Base-by-base conservation (phyloP, 2,113 vertebrate genomes). In the Pelobates fuscus region DNA sequence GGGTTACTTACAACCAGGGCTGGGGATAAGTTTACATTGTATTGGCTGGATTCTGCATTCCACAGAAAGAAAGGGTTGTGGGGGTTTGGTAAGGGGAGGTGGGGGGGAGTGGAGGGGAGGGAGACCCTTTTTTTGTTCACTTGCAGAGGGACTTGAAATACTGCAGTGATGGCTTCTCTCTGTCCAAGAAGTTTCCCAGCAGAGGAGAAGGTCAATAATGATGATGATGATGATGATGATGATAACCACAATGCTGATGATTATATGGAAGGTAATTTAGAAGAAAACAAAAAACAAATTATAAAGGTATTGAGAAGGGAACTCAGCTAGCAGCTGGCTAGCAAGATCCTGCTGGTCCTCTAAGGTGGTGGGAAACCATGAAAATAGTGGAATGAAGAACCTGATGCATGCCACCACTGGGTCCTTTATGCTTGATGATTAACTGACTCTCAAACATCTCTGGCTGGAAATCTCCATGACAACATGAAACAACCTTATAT, bases 401-500 rank as follows among this genome's bases (percentile, higher is more conserved):
- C 12, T 14, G 44, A 18, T 49, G 17, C 44, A 49, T 10, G 5
- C 32, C 32, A 37, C 32, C 32, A 10, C 12, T 15, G 44, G 44
- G 44, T 3, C 15, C 70, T 62, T 26, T 52, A 41, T 64, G 70
- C 4, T 18, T 49, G 44, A 49, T 62, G 58, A 71, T 71, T 49
- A 71, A 71, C 24, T 32, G 44, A 20, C 57, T 37, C 54, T 11
- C 37, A 24, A 32, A 29, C 29, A 29, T 32, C 14, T 62, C 59
- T 27, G 10, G 20, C 43, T 26, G 71, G 18, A 58, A 25, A 54
- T 75, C 57, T 59, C 63, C 72, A 67, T 75, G 63, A 65, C 43
- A 61, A 75, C 72, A 21, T 44, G 18, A 64, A 52, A 23, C n/a
- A 64, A 20, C 70, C 44, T 14, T 18, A n/a, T n/a, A n/a, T n/a